Evolutionary conservation across 2,888 invertebrate species (phyloP).

Genomic region (Morinoia aosen): DNA sequence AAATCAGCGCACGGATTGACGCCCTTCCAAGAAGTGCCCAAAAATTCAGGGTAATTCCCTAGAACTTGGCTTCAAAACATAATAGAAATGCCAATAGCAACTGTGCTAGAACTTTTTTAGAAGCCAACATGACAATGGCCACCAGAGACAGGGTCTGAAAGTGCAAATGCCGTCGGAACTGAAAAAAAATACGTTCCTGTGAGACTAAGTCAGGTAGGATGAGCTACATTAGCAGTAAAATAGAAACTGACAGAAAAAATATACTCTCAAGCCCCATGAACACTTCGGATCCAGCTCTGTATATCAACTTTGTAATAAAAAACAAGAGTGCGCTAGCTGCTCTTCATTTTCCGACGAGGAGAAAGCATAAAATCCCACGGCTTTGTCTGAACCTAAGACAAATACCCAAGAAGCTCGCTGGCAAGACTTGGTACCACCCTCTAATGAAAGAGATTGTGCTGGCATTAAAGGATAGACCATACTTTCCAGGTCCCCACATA

Average conservation of each 20-base stretch:
- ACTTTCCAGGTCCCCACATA: neutral
- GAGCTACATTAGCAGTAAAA: neutral
- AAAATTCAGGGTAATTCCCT: neutral
- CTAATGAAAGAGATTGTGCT: neutral
- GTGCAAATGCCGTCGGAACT: neutral
- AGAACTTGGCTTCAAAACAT: neutral
- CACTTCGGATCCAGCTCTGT: neutral
- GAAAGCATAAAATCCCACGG: neutral
- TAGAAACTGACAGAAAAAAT: neutral
- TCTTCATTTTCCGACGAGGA: neutral
- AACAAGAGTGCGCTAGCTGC: neutral
- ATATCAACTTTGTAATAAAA: too few relatives aligned
- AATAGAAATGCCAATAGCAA: slow-evolving; percentile 12
- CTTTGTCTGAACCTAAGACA: neutral
- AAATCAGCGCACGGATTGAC: slow-evolving; percentile 4
- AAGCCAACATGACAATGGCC: neutral
- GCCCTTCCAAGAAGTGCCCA: slow-evolving; percentile 32
- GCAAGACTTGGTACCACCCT: neutral
- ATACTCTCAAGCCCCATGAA: neutral
- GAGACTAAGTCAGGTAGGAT: neutral
- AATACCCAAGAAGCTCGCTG: neutral
- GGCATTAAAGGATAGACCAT: neutral
- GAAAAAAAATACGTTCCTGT: neutral
- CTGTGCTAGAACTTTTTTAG: neutral
- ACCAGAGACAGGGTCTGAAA: neutral